phyloP scores from a whole-genome alignment of 2,888 invertebrate species.

The Unio delphinus region DNA sequence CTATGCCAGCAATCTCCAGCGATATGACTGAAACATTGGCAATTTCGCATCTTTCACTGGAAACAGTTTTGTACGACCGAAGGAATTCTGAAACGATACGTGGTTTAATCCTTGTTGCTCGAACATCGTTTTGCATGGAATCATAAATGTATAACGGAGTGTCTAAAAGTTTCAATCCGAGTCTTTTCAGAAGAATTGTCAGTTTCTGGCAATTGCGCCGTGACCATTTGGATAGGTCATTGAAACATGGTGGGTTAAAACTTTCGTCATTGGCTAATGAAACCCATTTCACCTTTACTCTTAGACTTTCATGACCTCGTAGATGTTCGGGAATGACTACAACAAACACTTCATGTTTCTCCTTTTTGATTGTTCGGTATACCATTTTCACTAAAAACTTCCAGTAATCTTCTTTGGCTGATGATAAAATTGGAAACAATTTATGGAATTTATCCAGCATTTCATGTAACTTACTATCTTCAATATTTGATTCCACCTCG shows the following conservation, averaged over 20 bases:
- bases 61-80: not conserved
- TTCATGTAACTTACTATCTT: too few relatives aligned
- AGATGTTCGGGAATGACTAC: too few relatives aligned
- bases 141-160: constrained; percentile 3
- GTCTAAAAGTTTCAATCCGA: constrained; percentile 15
- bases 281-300: too few relatives aligned
- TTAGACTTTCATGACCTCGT: not conserved
- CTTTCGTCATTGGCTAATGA: too few relatives aligned
- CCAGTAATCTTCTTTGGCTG: constrained; percentile 6
- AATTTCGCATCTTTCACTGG: too few relatives aligned
- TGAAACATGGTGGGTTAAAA: too few relatives aligned
- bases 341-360: too few relatives aligned
- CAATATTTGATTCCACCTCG: not conserved
- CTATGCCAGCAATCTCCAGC: too few relatives aligned
- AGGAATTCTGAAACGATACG: constrained; percentile 6
- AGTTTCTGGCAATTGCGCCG: too few relatives aligned
- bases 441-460: constrained; percentile 4
- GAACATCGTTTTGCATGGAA: constrained; percentile 6
- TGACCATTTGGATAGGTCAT: too few relatives aligned
- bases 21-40: too few relatives aligned
- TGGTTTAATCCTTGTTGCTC: constrained; percentile 1
- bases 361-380: not conserved
- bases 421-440: constrained; percentile 7
- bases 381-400: constrained; percentile 4
- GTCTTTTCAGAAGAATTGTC: not conserved